These are phyloP conservation scores for Lutjanus erythropterus DNA, from an alignment of 2,113 vertebrate genomes.

Conservation along the genomic window DNA sequence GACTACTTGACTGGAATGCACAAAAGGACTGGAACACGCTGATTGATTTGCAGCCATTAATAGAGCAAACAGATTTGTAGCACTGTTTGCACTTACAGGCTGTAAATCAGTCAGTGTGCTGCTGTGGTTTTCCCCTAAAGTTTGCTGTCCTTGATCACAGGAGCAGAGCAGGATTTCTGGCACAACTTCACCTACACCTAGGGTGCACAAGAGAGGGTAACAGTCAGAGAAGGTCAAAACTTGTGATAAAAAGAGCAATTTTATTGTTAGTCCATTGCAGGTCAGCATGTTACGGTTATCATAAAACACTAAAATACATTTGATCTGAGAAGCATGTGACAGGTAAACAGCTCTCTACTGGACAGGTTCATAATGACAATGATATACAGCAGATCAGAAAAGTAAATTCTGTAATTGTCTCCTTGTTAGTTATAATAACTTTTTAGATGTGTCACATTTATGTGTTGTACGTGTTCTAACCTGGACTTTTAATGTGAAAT, in stretches of 20 bases:
- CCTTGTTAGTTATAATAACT: background rate
- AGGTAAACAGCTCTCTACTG: slow-evolving; percentile 6
- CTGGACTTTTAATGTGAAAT: too few relatives aligned
- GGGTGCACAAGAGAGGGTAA: background rate
- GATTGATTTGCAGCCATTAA: background rate
- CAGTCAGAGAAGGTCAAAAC: background rate
- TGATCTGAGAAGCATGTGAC: background rate
- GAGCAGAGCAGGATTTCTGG: background rate
- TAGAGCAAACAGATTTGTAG: background rate
- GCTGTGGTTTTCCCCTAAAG: background rate
- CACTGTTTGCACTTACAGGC: background rate
- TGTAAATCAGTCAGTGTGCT: background rate
- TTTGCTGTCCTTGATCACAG: background rate
- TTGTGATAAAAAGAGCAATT: background rate
- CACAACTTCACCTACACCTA: background rate
- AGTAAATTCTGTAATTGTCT: background rate
- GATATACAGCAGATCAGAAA: background rate
- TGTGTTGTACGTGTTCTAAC: too few relatives aligned
- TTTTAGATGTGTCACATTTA: background rate
- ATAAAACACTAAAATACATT: background rate
- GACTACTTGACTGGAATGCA: background rate
- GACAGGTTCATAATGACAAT: background rate
- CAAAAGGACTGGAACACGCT: background rate
- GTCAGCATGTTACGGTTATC: too few relatives aligned
- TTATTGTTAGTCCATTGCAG: background rate